These are phyloP conservation scores for Meta bourneti DNA, from an alignment of 2,888 invertebrate genomes.

Conservation along the genomic window DNA sequence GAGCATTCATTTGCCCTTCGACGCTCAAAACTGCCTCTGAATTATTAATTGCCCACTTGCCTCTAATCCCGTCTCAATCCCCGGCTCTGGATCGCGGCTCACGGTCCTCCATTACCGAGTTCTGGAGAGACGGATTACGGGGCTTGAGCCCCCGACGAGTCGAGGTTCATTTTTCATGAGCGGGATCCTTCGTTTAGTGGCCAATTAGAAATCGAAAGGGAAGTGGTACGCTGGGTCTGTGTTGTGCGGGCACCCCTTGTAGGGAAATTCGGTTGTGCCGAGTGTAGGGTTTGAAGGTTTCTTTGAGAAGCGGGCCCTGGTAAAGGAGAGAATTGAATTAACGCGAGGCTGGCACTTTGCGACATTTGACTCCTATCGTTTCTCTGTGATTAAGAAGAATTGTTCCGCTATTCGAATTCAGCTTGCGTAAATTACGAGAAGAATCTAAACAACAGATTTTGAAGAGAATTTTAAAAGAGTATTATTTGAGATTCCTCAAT, in stretches of 20 bases:
- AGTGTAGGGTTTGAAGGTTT: background rate
- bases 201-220: conserved; percentile 44
- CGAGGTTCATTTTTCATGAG: conserved; percentile 37
- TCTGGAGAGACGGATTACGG: conserved; percentile 27
- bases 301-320: no score
- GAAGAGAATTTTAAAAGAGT: no score
- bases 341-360: background rate
- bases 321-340: background rate
- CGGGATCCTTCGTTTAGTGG: conserved; percentile 6
- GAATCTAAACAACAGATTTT: no score
- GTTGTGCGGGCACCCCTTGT: background rate
- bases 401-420: no score
- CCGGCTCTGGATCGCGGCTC: conserved; percentile 28
- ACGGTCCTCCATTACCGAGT: background rate
- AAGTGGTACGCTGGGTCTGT: background rate
- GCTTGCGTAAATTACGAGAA: no score
- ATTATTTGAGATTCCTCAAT: no score
- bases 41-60: conserved; percentile 64
- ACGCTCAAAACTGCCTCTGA: conserved; percentile 35
- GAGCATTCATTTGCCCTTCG: conserved; percentile 25
- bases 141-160: background rate
- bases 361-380: background rate
- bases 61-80: conserved; percentile 37
- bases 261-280: conserved; percentile 15
- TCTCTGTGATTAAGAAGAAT: no score